A percentile compares a stretch with the other conserved stretches of the same genome.
Evolutionary conservation across 2,888 invertebrate species (phyloP).

Genomic region (Dryadula phaetusa): DNA sequence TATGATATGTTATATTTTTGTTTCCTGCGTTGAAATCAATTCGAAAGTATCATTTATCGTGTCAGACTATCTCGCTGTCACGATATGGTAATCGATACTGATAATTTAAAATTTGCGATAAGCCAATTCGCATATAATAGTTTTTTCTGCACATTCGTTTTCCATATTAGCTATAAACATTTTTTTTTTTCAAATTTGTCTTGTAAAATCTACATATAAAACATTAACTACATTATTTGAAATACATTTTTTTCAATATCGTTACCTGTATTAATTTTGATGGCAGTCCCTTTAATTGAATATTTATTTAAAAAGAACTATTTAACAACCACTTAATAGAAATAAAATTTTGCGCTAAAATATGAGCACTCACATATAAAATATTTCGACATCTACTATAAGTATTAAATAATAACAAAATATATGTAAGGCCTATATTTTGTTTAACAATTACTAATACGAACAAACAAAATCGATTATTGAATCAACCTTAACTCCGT

Average conservation of each 20-base stretch:
- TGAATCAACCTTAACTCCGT: slow-evolving; percentile 35
- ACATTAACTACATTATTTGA: not conserved
- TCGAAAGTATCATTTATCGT: slow-evolving; percentile 54
- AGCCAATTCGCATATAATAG: slow-evolving; percentile 52
- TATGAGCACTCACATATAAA: not conserved
- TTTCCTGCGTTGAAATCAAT: slow-evolving; percentile 34
- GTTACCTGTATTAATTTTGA: not conserved
- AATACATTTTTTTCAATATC: not conserved
- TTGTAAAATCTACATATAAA: not conserved
- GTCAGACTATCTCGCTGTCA: slow-evolving; percentile 61
- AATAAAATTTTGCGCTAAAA: not conserved
- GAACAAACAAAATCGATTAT: not conserved
- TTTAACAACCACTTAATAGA: not conserved
- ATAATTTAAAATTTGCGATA: slow-evolving; percentile 64
- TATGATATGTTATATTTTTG: not conserved
- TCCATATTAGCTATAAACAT: not conserved
- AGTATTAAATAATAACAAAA: slow-evolving; percentile 26
- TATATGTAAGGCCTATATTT: no score
- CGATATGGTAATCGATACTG: slow-evolving; percentile 72
- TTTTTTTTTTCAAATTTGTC: not conserved
- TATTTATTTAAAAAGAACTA: no score
- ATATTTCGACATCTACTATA: slow-evolving; percentile 15
- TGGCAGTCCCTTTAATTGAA: no score
- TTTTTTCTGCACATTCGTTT: slow-evolving; percentile 18
- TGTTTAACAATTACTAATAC: slow-evolving; percentile 7